Evolutionary conservation across 2,113 vertebrate genomes (phyloP).

Genomic region (Nycticebus coucang): DNA sequence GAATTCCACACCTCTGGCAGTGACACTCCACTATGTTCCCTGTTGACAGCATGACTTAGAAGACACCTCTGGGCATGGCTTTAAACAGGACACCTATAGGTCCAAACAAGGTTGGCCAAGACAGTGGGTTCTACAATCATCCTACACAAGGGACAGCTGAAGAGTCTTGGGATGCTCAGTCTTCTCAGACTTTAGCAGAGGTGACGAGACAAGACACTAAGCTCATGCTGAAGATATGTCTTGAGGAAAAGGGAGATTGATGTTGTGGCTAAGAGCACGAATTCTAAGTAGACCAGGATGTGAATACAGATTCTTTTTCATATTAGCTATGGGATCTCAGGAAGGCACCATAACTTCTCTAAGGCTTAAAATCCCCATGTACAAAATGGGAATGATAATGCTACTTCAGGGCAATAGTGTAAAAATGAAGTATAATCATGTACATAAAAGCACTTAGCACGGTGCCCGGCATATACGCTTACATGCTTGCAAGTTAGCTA

Average conservation of each 20-base stretch:
- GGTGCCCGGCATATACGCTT: not conserved
- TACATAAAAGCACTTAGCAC: not conserved
- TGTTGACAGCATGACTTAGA: not conserved
- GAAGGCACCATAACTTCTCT: not conserved
- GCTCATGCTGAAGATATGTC: not conserved
- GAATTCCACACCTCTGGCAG: not conserved
- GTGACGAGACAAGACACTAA: not conserved
- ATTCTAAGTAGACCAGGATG: not conserved
- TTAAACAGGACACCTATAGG: not conserved
- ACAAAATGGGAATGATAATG: not conserved
- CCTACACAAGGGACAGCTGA: not conserved
- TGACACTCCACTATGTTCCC: not conserved
- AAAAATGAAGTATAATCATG: not conserved
- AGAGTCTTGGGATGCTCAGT: not conserved
- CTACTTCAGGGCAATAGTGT: not conserved
- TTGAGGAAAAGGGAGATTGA: not conserved
- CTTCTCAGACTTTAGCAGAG: not conserved
- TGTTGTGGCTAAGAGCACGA: not conserved
- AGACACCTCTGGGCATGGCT: not conserved
- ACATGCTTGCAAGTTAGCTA: not conserved
- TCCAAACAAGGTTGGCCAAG: not conserved
- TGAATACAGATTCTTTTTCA: not conserved
- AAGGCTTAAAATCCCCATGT: not conserved
- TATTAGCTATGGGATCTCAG: not conserved
- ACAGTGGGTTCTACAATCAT: not conserved